phyloP scores from a whole-genome alignment of 2,888 invertebrate species.

The Pheosia tremula region DNA sequence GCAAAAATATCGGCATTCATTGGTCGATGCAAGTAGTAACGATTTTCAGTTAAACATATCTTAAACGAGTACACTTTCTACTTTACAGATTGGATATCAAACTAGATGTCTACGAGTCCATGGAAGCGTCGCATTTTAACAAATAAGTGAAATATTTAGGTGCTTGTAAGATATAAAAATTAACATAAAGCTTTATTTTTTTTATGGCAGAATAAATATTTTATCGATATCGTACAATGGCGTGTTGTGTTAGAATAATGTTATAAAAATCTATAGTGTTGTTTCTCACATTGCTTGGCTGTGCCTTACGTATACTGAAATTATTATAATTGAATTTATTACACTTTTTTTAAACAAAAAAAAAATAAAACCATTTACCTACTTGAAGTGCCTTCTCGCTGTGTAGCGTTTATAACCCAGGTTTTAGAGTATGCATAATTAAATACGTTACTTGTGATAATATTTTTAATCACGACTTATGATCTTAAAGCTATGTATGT shows the following conservation, averaged over 20 bases:
- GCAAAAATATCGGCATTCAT: too few relatives aligned
- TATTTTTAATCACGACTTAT: conserved; percentile 77
- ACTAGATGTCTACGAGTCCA: conserved; percentile 83
- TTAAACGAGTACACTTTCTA: conserved; percentile 14
- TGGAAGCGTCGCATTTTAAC: conserved; percentile 87
- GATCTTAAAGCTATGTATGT: conserved; percentile 74
- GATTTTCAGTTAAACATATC: too few relatives aligned
- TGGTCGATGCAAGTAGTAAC: too few relatives aligned
- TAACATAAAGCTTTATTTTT: conserved; percentile 9
- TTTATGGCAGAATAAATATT: background rate
- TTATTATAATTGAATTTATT: conserved; percentile 29
- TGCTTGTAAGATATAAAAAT: conserved; percentile 14
- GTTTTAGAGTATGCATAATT: conserved; percentile 18
- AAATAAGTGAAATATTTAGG: conserved; percentile 55
- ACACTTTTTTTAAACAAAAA: conserved; percentile 14
- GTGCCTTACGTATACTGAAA: conserved; percentile 50
- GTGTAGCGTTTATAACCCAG: too few relatives aligned
- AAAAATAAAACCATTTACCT: background rate
- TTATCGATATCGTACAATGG: background rate
- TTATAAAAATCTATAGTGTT: conserved; percentile 14
- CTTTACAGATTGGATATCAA: conserved; percentile 84
- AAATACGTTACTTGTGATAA: conserved; percentile 60
- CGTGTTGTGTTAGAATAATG: conserved; percentile 10
- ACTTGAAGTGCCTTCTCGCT: background rate
- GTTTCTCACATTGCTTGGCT: conserved; percentile 53